Percentiles rank a stretch among this genome's conserved stretches.
Evolutionary conservation across 2,888 invertebrate genomes (phyloP).

Genomic region (Sinohyriopsis cumingii): DNA sequence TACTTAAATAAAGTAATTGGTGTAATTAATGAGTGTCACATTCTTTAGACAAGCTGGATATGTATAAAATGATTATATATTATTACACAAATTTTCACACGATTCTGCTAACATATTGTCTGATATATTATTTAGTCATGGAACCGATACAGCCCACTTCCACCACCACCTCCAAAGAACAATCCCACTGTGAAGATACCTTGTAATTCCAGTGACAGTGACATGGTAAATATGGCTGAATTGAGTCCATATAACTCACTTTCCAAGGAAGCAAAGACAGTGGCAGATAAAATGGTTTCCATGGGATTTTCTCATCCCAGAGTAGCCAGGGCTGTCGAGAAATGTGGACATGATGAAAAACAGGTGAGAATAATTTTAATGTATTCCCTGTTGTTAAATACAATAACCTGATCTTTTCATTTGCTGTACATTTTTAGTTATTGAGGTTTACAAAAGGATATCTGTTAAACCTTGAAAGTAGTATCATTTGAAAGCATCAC

Average conservation of each 20-base stretch:
- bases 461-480: too few species aligned
- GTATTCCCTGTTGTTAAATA: neutral
- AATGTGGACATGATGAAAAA: constrained; percentile 87
- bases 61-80: too few species aligned
- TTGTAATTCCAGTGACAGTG: constrained; percentile 19
- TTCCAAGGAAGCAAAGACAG: constrained; percentile 77
- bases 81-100: too few species aligned
- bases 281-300: constrained; percentile 83
- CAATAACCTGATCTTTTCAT: neutral
- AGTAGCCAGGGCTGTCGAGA: constrained; percentile 85
- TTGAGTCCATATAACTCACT: constrained; percentile 69
- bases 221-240: constrained; percentile 19
- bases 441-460: too few species aligned
- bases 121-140: constrained; percentile 45
- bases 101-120: too few species aligned
- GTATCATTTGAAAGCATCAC: too few species aligned
- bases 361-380: constrained; percentile 76
- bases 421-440: too few species aligned
- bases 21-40: too few species aligned
- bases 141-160: constrained; percentile 58
- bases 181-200: constrained; percentile 38
- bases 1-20: too few species aligned
- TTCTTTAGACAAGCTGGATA: too few species aligned
- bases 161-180: constrained; percentile 23
- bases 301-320: constrained; percentile 92